Percentiles rank a stretch among this genome's conserved stretches.
These are phyloP conservation scores for Mormyrus iriodes DNA, from an alignment of 2,113 vertebrate species.

Conservation along the genomic window DNA sequence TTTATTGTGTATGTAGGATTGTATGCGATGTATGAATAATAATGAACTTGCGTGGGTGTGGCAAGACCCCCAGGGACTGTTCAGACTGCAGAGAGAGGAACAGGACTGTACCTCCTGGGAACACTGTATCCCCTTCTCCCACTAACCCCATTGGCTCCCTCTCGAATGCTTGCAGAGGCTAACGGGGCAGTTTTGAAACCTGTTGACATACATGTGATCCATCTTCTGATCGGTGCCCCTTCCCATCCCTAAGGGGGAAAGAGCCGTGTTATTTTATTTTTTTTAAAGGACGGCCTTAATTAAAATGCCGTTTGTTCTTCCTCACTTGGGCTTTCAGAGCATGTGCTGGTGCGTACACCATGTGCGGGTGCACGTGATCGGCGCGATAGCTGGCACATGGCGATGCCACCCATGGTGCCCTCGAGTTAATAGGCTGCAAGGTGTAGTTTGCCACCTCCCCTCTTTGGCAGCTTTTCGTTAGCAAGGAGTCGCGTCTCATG, in stretches of 20 bases:
- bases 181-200: not conserved
- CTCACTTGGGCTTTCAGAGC: not conserved
- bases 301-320: not conserved
- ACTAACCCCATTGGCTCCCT: not conserved
- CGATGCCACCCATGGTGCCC: not conserved
- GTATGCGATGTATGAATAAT: not conserved
- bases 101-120: not conserved
- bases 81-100: not conserved
- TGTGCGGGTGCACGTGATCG: not conserved
- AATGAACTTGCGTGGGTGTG: not conserved
- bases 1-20: not conserved
- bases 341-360: not conserved
- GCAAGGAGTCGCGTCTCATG: not conserved
- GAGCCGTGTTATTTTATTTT: not conserved
- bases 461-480: not conserved
- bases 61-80: not conserved
- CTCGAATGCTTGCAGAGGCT: not conserved
- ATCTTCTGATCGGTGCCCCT: not conserved
- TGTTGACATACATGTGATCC: not conserved
- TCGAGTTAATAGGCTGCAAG: not conserved
- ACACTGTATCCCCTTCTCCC: not conserved
- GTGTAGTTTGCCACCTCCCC: not conserved
- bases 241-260: not conserved
- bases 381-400: not conserved
- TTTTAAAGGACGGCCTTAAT: not conserved